Evolutionary conservation across 2,113 vertebrate genomes (phyloP).

Genomic region (Hyla sarda): DNA sequence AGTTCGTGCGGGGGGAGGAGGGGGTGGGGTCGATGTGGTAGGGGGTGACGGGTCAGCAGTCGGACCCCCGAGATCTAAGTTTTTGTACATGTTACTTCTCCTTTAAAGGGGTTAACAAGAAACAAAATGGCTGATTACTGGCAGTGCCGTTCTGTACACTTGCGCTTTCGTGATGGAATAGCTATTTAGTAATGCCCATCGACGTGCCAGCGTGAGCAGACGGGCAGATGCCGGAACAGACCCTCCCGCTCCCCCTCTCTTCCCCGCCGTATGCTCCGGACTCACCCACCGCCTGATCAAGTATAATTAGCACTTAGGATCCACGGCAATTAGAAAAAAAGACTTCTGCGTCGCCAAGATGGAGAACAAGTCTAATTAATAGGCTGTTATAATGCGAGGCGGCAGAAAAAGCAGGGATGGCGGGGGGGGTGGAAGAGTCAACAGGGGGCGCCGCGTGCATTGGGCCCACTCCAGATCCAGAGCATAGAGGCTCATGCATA

Average conservation of each 20-base stretch:
- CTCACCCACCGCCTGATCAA: neutral
- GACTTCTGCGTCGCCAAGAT: constrained; percentile 27
- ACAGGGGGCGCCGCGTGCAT: neutral
- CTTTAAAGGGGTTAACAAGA: neutral
- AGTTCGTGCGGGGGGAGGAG: no score
- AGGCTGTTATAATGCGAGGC: neutral
- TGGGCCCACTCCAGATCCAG: neutral
- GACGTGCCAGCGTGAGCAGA: constrained; percentile 11
- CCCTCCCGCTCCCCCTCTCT: neutral
- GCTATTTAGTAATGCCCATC: neutral
- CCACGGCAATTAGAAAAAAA: constrained; percentile 50
- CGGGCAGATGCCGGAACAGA: neutral
- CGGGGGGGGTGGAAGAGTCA: no score
- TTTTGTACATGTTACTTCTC: no score
- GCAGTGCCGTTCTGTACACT: neutral
- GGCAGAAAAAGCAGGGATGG: neutral
- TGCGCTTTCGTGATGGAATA: constrained; percentile 26
- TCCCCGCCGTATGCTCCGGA: constrained; percentile 4
- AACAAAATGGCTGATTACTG: neutral
- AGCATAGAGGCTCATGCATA: neutral
- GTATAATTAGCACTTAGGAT: constrained; percentile 46
- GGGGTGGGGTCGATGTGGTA: no score
- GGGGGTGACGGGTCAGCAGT: no score
- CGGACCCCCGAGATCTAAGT: no score
- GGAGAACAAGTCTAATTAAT: constrained; percentile 48